Conservation (phyloP, 2,113 vertebrate species). For the Pycnonotus jocosus region DNA sequence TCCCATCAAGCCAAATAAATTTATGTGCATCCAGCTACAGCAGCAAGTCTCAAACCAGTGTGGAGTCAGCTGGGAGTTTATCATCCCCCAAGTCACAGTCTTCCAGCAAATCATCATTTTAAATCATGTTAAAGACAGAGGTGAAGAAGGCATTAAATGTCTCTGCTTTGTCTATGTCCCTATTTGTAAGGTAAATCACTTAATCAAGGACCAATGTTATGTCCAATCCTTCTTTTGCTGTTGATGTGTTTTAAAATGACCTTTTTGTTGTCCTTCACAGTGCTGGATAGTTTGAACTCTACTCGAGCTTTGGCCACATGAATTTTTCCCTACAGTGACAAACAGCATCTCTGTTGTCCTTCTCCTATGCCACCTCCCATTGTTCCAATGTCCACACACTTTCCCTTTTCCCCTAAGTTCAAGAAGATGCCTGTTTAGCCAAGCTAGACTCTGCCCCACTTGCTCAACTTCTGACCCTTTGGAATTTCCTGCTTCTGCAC, state of each 20-base stretch:
- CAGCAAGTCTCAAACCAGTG: neutral
- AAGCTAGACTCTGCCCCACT: neutral
- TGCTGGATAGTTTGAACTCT: neutral
- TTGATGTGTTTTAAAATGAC: neutral
- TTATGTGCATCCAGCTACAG: neutral
- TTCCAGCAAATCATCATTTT: neutral
- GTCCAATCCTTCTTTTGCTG: neutral
- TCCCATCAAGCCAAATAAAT: neutral
- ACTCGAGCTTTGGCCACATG: neutral
- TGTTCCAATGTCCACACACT: neutral
- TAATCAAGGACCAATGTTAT: neutral
- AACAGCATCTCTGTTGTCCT: neutral
- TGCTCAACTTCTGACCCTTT: neutral
- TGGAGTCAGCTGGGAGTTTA: neutral
- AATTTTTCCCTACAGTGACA: neutral
- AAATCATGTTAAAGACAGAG: neutral
- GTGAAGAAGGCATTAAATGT: neutral
- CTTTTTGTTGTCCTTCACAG: neutral
- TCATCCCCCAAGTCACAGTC: neutral
- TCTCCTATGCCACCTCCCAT: neutral
- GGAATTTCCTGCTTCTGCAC: neutral
- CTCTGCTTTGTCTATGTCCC: neutral
- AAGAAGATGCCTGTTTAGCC: neutral
- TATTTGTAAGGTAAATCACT: neutral
- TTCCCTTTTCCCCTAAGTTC: neutral